Base-by-base conservation (phyloP, 1,140 invertebrate genomes). In the roundworm (Caenorhabditis elegans) region DNA sequence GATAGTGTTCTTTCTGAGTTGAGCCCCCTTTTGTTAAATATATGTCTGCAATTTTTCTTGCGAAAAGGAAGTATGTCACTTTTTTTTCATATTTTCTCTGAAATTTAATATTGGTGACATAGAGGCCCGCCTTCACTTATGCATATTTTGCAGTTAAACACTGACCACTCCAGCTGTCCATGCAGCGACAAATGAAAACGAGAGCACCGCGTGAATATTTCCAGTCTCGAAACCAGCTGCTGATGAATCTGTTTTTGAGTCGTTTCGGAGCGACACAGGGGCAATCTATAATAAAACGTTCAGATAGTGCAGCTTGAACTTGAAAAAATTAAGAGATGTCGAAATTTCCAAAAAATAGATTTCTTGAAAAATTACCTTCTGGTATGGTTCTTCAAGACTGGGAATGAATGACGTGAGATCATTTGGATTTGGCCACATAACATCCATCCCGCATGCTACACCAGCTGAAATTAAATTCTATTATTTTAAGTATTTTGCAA, bases 141-240 rank as follows among this genome's bases (percentile, higher is more conserved):
- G 51, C 15, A 84, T 55, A 43, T 36, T 46, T 13, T 49, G 76
- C 15, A 55, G 48, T 19, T 43, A 48, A 24, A 82, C 43, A 48
- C 84, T 70, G 17, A 86, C 77, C 34, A 88, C 87, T 24, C 87
- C 87, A 22, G 87, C 85, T 49, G 82, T 88, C 87, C 86, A 88
- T 43, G 86, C 78, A 31, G 84, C 55, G 65, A 87, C 86, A 78
- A 87, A 60, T 26, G 65, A 87, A 75, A 86, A 79, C 15, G 87
- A 87, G n/a, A 82, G 85, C n/a, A 87, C 47, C 11, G 28, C 55
- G 48, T 55, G 47, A 70, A 34, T 81, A 75, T 43, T 76, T 28
- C 60, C 60, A 70, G 1, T 19, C 19, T 70, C 60, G 2, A 3
- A 39, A 19, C 43, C 60, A 39, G 17, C 34, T 70, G 60, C 8